Base-by-base conservation (phyloP, 1,140 invertebrate species). In the Anastatus disparis region DNA sequence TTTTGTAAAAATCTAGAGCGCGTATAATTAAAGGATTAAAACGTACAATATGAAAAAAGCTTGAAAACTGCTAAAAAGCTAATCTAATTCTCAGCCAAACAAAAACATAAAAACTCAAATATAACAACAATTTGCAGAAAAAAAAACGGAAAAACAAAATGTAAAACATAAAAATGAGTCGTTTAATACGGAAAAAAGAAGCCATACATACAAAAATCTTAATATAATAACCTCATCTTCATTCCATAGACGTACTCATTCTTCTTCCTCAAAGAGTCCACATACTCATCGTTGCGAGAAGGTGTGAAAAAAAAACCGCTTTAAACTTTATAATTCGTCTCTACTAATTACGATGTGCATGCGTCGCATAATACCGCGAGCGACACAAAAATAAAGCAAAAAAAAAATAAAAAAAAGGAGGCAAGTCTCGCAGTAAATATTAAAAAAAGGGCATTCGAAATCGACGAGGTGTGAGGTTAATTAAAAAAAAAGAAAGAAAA, bases 381-480 rank as follows among this genome's bases (percentile, higher is more conserved):
- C 31, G 31, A n/a, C n/a, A n/a, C 9, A 13, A 24, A 53, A 22
- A 42, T 17, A 6, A n/a, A 3, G 9, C 31, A 9, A n/a, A n/a
- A n/a, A n/a, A n/a, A n/a, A n/a, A n/a, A n/a, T n/a, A n/a, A n/a
- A n/a, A n/a, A n/a, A n/a, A n/a, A n/a, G n/a, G n/a, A n/a, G n/a
- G n/a, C n/a, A n/a, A n/a, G n/a, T n/a, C n/a, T n/a, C n/a, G n/a
- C n/a, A n/a, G n/a, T n/a, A n/a, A n/a, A n/a, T n/a, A n/a, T n/a
- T 3, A 31, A 15, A 58, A 55, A 46, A 27, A 27, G 12, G 55
- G 2, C 38, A 62, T 70, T 62, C 48, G 58, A 31, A n/a, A 70
- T 63, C 40, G 59, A 46, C 68, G 68, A 70, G 68, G 68, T 70
- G 59, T 63, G 50, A 63, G 59, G 68, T 70, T 70, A 70, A 70